phyloP scores from a whole-genome alignment of 2,888 invertebrate species.

The Crossocerus cetratus region DNA sequence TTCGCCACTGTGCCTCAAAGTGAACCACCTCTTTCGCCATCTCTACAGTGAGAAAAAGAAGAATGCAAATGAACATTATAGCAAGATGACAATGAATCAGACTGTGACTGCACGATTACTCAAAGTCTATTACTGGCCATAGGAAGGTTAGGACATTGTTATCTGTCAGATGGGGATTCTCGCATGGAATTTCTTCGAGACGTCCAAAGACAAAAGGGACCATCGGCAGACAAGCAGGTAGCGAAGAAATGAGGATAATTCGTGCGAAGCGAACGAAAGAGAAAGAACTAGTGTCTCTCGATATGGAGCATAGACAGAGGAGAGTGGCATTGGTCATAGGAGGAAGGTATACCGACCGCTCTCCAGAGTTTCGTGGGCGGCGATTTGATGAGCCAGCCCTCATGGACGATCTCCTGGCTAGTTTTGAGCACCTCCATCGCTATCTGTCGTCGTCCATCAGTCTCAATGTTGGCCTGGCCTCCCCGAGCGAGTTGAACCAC shows the following conservation, averaged over 20 bases:
- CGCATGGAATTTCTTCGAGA: not conserved
- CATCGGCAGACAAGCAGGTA: not conserved
- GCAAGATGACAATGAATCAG: constrained; percentile 62
- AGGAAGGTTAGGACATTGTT: not conserved
- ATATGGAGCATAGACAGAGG: constrained; percentile 10
- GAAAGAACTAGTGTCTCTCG: not conserved
- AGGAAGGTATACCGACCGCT: constrained; percentile 85
- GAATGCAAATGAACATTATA: not conserved
- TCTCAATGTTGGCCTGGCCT: constrained; percentile 52
- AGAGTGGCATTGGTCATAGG: not conserved
- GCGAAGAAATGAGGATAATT: not conserved
- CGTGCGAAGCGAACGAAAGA: not conserved
- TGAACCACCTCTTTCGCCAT: constrained; percentile 97
- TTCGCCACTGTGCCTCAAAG: constrained; percentile 92
- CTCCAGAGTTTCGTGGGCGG: constrained; percentile 96
- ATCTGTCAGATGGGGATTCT: not conserved
- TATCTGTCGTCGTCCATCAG: constrained; percentile 8
- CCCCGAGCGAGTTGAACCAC: constrained; percentile 51
- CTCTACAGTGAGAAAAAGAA: constrained; percentile 81
- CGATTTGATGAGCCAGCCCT: constrained; percentile 97
- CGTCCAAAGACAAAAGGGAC: not conserved
- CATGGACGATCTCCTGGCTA: constrained; percentile 86
- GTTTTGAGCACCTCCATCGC: constrained; percentile 75
- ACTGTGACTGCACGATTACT: not conserved
- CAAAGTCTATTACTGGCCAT: not conserved